phyloP scores from a whole-genome alignment of 2,888 invertebrate genomes.

The Cyrtodaria siliqua region DNA sequence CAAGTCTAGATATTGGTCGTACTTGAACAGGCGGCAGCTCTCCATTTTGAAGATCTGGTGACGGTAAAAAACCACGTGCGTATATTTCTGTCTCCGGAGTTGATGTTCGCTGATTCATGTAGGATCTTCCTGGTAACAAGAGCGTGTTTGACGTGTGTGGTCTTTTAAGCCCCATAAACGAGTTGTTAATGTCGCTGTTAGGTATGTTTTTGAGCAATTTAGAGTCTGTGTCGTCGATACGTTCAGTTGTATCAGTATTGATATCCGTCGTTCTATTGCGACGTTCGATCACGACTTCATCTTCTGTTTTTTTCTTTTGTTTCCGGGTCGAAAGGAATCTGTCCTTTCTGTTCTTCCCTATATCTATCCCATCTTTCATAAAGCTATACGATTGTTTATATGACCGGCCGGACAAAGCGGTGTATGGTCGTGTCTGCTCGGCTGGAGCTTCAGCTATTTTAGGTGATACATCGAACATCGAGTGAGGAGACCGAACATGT shows the following conservation, averaged over 20 bases:
- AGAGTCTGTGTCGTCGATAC: neutral
- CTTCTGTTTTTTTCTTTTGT: slow-evolving; percentile 14
- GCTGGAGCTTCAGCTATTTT: neutral
- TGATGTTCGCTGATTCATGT: no score
- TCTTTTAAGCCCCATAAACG: no score
- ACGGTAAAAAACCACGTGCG: no score
- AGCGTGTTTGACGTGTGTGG: no score
- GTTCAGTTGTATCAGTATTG: slow-evolving; percentile 3
- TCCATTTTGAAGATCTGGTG: no score
- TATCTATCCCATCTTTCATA: slow-evolving; percentile 48
- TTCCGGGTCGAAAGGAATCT: slow-evolving; percentile 24
- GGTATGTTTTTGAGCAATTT: neutral
- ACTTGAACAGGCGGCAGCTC: no score
- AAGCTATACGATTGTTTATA: slow-evolving; percentile 59
- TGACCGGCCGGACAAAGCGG: slow-evolving; percentile 40
- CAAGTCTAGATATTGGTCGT: no score
- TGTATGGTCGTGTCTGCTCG: slow-evolving; percentile 17
- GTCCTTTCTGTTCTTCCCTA: slow-evolving; percentile 31
- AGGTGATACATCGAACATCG: slow-evolving; percentile 11
- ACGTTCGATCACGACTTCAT: slow-evolving; percentile 8
- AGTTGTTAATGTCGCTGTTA: neutral
- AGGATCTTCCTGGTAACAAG: no score
- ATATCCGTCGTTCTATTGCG: neutral
- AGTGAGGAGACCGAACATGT: slow-evolving; percentile 10
- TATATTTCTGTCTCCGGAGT: no score